Conservation (phyloP, 2,888 invertebrate genomes). For the Philereme transversata region DNA sequence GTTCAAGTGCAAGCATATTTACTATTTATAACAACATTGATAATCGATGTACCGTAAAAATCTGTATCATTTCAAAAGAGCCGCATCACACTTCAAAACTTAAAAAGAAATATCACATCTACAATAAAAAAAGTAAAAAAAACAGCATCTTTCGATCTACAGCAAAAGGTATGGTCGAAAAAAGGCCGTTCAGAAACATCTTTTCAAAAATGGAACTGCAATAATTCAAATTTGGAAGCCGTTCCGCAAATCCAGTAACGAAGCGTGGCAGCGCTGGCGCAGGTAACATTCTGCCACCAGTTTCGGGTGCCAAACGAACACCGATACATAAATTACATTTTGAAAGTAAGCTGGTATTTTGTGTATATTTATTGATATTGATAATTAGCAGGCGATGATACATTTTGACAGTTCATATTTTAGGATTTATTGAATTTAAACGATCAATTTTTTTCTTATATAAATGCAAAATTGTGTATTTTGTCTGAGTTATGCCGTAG, state of each 20-base stretch:
- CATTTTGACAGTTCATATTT: constrained; percentile 20
- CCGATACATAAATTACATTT: constrained; percentile 36
- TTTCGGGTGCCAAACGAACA: constrained; percentile 52
- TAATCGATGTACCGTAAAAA: constrained; percentile 17
- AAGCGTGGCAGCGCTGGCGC: constrained; percentile 59
- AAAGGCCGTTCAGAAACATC: constrained; percentile 23
- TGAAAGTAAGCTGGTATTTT: constrained; percentile 24
- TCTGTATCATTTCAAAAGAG: constrained; percentile 16
- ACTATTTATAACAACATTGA: constrained; percentile 14
- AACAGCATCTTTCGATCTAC: not conserved
- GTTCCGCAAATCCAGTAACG: constrained; percentile 73
- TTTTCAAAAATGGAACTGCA: constrained; percentile 43
- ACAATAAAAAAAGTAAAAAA: not conserved
- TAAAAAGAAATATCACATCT: not conserved
- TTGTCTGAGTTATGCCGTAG: no score
- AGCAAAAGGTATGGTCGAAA: constrained; percentile 13
- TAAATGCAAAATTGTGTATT: no score
- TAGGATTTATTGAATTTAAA: not conserved
- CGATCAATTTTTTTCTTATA: no score
- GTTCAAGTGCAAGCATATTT: constrained; percentile 9
- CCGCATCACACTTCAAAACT: constrained; percentile 17
- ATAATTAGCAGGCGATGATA: constrained; percentile 29
- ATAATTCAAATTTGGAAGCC: constrained; percentile 75
- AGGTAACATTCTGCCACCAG: constrained; percentile 41
- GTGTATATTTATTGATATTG: constrained; percentile 28